Conservation (phyloP, 2,113 vertebrate genomes). For the Noctilio leporinus region DNA sequence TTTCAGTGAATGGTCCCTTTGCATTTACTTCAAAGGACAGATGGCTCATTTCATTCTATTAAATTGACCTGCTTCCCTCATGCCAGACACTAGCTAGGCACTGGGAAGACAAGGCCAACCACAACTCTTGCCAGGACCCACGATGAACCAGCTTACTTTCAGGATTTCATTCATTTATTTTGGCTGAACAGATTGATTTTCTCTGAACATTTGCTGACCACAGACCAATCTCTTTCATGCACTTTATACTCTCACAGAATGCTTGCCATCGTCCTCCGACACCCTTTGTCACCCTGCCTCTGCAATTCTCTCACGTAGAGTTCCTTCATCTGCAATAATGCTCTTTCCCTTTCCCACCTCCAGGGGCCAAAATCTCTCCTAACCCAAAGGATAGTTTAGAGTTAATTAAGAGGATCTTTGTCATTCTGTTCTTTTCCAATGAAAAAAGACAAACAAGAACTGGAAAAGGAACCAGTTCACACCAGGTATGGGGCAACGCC, state of each 20-base stretch:
- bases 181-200: background rate
- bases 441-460: background rate
- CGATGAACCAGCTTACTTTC: background rate
- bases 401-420: background rate
- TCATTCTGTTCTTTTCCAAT: background rate
- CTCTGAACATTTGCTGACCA: background rate
- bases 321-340: background rate
- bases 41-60: background rate
- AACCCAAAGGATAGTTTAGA: background rate
- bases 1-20: background rate
- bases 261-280: background rate
- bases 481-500: background rate
- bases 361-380: background rate
- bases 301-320: background rate
- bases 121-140: background rate
- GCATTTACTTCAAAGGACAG: background rate
- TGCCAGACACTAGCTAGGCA: background rate
- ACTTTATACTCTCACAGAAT: background rate
- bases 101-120: background rate
- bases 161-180: background rate
- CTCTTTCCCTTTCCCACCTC: background rate
- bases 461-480: background rate
- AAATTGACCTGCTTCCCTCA: background rate
- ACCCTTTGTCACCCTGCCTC: background rate
- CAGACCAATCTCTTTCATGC: background rate